phyloP scores from a whole-genome alignment of 1,140 invertebrate species.

The Bombus balteatus region DNA sequence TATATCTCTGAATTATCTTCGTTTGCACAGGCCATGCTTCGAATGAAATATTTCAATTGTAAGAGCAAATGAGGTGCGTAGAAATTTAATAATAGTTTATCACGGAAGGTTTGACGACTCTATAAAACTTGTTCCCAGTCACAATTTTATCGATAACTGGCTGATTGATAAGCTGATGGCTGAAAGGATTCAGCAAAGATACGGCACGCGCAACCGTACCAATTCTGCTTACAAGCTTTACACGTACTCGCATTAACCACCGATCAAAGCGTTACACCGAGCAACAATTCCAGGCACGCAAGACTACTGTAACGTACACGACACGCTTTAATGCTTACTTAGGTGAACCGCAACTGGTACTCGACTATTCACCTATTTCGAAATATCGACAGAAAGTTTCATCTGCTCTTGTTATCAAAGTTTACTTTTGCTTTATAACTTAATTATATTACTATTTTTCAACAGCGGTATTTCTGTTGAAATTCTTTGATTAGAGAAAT shows the following conservation, averaged over 20 bases:
- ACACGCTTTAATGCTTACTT: conserved; percentile 1
- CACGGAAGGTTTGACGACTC: conserved; percentile 12
- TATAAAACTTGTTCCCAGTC: conserved; percentile 54
- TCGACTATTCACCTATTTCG: not conserved
- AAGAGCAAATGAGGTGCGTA: conserved; percentile 6
- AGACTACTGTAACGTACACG: conserved; percentile 15
- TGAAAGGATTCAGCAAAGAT: conserved; percentile 45
- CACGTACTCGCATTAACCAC: conserved; percentile 38
- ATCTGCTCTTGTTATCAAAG: too few relatives aligned
- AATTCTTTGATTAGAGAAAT: too few relatives aligned
- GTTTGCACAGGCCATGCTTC: not conserved
- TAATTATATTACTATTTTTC: too few relatives aligned
- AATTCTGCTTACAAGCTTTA: conserved; percentile 17
- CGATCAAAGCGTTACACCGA: not conserved
- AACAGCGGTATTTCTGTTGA: too few relatives aligned
- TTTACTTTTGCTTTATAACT: too few relatives aligned
- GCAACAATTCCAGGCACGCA: conserved; percentile 32
- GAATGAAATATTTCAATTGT: not conserved
- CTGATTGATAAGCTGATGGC: conserved; percentile 44
- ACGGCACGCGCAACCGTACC: conserved; percentile 41
- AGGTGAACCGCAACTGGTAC: too few relatives aligned
- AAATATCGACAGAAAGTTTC: not conserved
- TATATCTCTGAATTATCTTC: not conserved
- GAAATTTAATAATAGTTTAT: conserved; percentile 23
- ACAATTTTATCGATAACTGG: conserved; percentile 52